These are phyloP conservation scores for Notarius lentiginosus DNA, from an alignment of 2,113 vertebrate genomes.

Conservation along the genomic window DNA sequence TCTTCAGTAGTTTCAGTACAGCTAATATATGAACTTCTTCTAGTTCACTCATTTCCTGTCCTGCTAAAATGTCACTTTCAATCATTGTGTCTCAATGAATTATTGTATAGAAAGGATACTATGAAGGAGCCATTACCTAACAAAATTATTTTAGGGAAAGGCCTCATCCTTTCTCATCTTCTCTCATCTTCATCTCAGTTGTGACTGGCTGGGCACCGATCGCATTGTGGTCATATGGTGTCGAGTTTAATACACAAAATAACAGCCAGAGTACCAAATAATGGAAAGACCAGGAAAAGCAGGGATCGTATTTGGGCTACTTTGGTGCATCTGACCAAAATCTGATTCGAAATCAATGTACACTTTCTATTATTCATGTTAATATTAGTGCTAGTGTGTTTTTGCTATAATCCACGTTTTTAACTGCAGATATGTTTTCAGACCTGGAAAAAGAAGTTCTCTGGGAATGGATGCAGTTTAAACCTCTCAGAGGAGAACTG, in stretches of 20 bases:
- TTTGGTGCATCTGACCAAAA: neutral
- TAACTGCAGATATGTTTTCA: neutral
- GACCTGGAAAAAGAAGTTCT: neutral
- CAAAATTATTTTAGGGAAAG: neutral
- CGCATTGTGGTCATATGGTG: neutral
- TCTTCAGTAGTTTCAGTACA: neutral
- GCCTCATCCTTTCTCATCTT: neutral
- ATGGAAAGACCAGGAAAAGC: neutral
- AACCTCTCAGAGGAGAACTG: neutral
- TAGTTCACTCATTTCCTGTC: neutral
- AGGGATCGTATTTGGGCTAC: neutral
- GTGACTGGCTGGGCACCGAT: neutral
- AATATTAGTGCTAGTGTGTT: neutral
- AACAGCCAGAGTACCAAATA: neutral
- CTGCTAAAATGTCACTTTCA: neutral
- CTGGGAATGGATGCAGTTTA: neutral
- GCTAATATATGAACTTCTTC: neutral
- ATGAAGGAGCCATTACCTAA: neutral
- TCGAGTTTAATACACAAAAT: neutral
- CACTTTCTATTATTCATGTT: neutral
- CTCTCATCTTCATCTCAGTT: neutral
- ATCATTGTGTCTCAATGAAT: neutral
- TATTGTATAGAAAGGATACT: neutral
- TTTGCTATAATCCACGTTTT: neutral
- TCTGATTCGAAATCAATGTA: neutral